Evolutionary conservation across 2,888 invertebrate species (phyloP).

Genomic region (Drosophila sordidapex): DNA sequence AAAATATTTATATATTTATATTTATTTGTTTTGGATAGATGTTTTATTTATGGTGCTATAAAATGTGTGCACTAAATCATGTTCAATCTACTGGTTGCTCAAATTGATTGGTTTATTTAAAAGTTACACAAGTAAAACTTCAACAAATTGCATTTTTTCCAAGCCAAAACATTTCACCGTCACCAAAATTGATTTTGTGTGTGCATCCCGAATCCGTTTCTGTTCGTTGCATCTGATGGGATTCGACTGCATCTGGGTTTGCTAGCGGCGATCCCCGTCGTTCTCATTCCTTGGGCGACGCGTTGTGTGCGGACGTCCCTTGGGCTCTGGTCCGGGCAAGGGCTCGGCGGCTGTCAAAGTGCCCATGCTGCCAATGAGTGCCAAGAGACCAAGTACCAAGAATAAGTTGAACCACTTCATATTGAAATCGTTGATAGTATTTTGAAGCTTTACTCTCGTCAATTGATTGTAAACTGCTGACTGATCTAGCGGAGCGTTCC

Average conservation of each 20-base stretch:
- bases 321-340: slow-evolving; percentile 71
- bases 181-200: slow-evolving; percentile 55
- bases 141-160: slow-evolving; percentile 75
- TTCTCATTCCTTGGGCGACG: slow-evolving; percentile 76
- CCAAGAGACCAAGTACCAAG: slow-evolving; percentile 78
- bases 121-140: slow-evolving; percentile 70
- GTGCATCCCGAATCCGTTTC: slow-evolving; percentile 32
- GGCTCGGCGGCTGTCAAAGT: slow-evolving; percentile 75
- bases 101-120: slow-evolving; percentile 11
- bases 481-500: neutral
- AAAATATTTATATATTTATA: neutral
- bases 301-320: slow-evolving; percentile 82
- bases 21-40: neutral
- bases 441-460: slow-evolving; percentile 13
- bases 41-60: neutral
- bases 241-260: slow-evolving; percentile 21
- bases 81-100: neutral
- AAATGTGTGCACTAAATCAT: neutral
- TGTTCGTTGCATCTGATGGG: slow-evolving; percentile 46
- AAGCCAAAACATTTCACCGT: slow-evolving; percentile 76
- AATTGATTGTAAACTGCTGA: slow-evolving; percentile 48
- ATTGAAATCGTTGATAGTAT: slow-evolving; percentile 11
- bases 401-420: slow-evolving; percentile 83
- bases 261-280: slow-evolving; percentile 74
- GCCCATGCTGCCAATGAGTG: slow-evolving; percentile 76